A percentile compares a stretch with the other conserved stretches of the same genome.
phyloP scores from a whole-genome alignment of 1,140 invertebrate genomes.

The Drosophila teissieri region DNA sequence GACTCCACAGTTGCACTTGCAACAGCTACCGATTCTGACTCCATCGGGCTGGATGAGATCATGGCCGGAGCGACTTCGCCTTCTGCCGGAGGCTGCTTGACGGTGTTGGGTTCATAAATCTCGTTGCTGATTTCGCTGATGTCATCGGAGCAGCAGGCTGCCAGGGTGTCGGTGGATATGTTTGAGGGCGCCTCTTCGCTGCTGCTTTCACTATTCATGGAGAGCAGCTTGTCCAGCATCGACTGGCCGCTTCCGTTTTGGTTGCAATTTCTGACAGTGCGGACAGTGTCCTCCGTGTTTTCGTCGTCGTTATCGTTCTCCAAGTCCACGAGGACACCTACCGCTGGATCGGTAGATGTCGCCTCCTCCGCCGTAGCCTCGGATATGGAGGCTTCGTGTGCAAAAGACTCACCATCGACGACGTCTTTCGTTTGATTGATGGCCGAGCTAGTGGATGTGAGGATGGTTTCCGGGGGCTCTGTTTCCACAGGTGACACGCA shows the following conservation, averaged over 20 bases:
- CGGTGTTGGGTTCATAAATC: conserved; percentile 37
- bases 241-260: conserved; percentile 65
- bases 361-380: conserved; percentile 7
- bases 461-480: conserved; percentile 5
- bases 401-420: conserved; percentile 12
- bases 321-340: conserved; percentile 57
- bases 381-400: not conserved
- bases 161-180: conserved; percentile 78
- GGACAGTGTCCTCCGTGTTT: conserved; percentile 80
- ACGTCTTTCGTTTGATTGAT: conserved; percentile 2
- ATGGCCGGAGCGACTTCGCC: conserved; percentile 5
- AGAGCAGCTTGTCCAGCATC: conserved; percentile 80
- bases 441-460: not conserved
- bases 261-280: conserved; percentile 57
- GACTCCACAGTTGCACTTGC: conserved; percentile 26
- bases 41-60: conserved; percentile 7
- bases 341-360: conserved; percentile 19
- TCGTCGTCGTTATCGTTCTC: conserved; percentile 77
- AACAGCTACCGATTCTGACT: conserved; percentile 1
- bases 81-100: conserved; percentile 9
- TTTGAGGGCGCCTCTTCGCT: conserved; percentile 78
- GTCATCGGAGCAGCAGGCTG: conserved; percentile 76
- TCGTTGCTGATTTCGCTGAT: conserved; percentile 80
- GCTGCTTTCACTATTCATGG: conserved; percentile 81
- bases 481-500: conserved; percentile 59